These are phyloP conservation scores for Setipinna tenuifilis DNA, from an alignment of 2,797 vertebrate genomes.

Conservation along the genomic window DNA sequence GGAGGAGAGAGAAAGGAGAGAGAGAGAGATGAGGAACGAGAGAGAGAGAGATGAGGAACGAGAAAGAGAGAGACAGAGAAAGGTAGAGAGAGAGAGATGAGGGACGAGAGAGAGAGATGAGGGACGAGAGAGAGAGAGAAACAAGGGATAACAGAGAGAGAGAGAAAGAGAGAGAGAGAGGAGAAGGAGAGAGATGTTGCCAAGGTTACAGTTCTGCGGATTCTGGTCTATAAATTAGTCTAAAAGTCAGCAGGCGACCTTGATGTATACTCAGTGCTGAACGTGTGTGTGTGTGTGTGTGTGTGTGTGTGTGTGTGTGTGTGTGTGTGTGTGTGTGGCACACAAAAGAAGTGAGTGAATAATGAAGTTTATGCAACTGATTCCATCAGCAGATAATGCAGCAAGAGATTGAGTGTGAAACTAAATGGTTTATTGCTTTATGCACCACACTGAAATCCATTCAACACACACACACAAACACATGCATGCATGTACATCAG, in stretches of 20 bases:
- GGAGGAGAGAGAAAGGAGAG: no score
- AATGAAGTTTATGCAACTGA: no score
- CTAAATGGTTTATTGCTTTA: no score
- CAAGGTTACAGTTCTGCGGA: conserved; percentile 9
- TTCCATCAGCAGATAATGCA: not conserved
- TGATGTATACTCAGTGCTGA: not conserved
- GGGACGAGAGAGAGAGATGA: not conserved
- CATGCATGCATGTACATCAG: no score
- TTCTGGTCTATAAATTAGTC: not conserved
- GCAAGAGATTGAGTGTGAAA: no score
- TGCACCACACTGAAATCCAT: no score
- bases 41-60: no score
- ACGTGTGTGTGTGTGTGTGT: not conserved
- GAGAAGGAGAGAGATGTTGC: not conserved
- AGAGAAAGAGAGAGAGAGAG: not conserved
- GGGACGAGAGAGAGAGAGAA: not conserved
- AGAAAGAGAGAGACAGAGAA: no score
- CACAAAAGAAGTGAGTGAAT: no score
- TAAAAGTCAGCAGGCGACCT: not conserved
- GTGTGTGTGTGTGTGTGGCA: not conserved
- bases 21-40: no score
- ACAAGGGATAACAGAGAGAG: no score
- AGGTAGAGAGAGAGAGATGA: not conserved
- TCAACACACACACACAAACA: no score
- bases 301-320: not conserved